These are phyloP conservation scores for Pollachius pollachius DNA, from an alignment of 2,113 vertebrate species.

Conservation along the genomic window DNA sequence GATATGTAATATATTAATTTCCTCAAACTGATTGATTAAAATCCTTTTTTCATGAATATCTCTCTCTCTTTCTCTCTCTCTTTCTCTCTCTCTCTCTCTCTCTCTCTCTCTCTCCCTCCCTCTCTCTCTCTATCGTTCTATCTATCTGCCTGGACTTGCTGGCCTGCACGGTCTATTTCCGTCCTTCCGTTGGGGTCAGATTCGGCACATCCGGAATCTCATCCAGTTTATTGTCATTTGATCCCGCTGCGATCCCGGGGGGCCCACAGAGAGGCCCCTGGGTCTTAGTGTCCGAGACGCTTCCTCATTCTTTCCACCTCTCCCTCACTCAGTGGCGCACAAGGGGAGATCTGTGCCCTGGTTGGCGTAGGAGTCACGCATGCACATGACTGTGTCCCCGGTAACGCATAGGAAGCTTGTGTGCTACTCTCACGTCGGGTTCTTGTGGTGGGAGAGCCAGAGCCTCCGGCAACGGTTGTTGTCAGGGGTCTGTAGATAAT, in stretches of 20 bases:
- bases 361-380: too few relatives aligned
- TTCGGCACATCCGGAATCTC: constrained; percentile 80
- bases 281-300: constrained; percentile 61
- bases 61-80: constrained; percentile 15
- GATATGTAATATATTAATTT: too few relatives aligned
- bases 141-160: constrained; percentile 61
- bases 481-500: too few relatives aligned
- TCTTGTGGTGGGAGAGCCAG: too few relatives aligned
- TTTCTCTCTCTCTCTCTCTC: constrained; percentile 14
- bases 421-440: too few relatives aligned
- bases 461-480: too few relatives aligned
- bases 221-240: constrained; percentile 81
- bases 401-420: too few relatives aligned
- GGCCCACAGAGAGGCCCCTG: constrained; percentile 61
- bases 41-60: too few relatives aligned
- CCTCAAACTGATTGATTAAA: too few relatives aligned
- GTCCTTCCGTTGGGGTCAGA: constrained; percentile 80
- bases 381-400: too few relatives aligned
- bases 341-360: too few relatives aligned
- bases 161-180: constrained; percentile 81
- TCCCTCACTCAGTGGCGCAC: background rate
- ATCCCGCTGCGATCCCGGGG: constrained; percentile 64
- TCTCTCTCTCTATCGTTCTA: constrained; percentile 16
- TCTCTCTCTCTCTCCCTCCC: constrained; percentile 5
- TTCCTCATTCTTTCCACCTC: background rate